phyloP scores from a whole-genome alignment of 2,888 invertebrate species.

The Lasioglossum figueresi region DNA sequence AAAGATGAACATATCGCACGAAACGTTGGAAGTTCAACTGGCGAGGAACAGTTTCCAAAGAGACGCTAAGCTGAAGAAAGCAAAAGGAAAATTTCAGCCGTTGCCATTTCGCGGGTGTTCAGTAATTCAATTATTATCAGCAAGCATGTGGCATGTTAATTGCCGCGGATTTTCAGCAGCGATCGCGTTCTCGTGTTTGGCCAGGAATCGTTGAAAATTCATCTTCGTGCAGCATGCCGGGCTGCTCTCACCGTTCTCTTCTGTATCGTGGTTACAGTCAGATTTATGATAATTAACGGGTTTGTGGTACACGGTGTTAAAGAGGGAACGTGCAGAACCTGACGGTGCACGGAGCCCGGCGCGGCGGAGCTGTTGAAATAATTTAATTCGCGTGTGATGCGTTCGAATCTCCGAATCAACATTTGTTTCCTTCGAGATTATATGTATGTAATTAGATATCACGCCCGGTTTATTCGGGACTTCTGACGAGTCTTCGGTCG shows the following conservation, averaged over 20 bases:
- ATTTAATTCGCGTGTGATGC: background rate
- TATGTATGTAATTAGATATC: slow-evolving; percentile 6
- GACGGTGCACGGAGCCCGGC: background rate
- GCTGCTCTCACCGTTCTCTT: slow-evolving; percentile 11
- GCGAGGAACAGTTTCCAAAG: background rate
- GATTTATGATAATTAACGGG: slow-evolving; percentile 39
- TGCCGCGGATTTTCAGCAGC: background rate
- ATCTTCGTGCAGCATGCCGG: background rate
- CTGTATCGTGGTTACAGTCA: background rate
- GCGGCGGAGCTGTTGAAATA: background rate
- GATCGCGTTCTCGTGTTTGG: background rate
- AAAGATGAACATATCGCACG: background rate
- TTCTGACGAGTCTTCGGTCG: background rate
- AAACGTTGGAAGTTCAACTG: background rate
- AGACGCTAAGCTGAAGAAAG: background rate
- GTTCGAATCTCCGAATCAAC: background rate
- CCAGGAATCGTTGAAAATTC: background rate
- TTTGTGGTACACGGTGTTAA: slow-evolving; percentile 1
- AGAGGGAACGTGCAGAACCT: slow-evolving; percentile 11
- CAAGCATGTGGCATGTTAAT: background rate
- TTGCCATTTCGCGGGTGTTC: background rate
- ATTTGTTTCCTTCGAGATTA: background rate
- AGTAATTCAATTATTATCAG: slow-evolving; percentile 3
- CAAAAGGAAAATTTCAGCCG: background rate
- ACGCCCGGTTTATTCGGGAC: slow-evolving; percentile 3